Evolutionary conservation across 1,140 invertebrate species (phyloP).

Genomic region (Coelopa frigida): DNA sequence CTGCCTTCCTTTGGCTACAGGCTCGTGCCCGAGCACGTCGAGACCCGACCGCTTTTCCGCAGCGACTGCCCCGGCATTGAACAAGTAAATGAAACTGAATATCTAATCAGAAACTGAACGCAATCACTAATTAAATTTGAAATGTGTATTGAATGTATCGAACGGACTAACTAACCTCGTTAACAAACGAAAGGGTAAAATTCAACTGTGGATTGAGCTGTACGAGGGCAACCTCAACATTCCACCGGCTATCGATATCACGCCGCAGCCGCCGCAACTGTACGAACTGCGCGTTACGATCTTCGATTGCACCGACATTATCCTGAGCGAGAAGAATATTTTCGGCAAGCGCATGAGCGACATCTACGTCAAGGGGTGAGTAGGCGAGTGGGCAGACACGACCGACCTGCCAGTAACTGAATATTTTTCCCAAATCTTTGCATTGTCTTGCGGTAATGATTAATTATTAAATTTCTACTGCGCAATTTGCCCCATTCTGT

Average conservation of each 20-base stretch:
- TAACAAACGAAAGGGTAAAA: conserved; percentile 76
- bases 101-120: neutral
- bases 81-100: conserved; percentile 52
- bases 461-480: too few relatives aligned
- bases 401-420: too few relatives aligned
- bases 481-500: too few relatives aligned
- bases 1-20: conserved; percentile 66
- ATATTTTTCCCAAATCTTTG: conserved; percentile 15
- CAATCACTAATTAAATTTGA: conserved; percentile 2
- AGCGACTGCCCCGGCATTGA: conserved; percentile 70
- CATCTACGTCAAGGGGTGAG: conserved; percentile 79
- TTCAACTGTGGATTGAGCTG: conserved; percentile 88
- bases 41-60: conserved; percentile 73
- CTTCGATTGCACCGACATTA: conserved; percentile 71
- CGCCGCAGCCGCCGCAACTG: conserved; percentile 61
- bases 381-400: conserved; percentile 25
- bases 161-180: too few relatives aligned
- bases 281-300: conserved; percentile 80
- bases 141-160: neutral
- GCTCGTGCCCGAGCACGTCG: conserved; percentile 83
- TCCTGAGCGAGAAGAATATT: conserved; percentile 67
- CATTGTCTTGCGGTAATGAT: too few relatives aligned
- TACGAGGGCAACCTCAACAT: conserved; percentile 56
- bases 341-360: conserved; percentile 77
- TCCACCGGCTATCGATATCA: conserved; percentile 68